Percentiles rank a stretch among this genome's conserved stretches.
Evolutionary conservation across 2,888 invertebrate genomes (phyloP).

Genomic region (Microctonus hyperodae): DNA sequence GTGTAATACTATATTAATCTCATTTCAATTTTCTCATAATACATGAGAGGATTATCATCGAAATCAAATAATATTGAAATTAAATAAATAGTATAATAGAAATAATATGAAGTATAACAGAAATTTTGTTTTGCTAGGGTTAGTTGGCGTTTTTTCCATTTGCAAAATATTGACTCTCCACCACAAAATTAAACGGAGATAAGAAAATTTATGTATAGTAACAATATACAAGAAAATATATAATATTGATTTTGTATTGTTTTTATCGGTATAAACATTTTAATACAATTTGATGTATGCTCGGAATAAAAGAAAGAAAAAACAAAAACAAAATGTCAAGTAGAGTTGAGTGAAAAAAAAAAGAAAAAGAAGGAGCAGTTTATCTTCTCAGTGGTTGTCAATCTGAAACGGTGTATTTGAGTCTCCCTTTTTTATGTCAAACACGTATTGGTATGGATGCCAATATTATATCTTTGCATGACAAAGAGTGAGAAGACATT

Average conservation of each 20-base stretch:
- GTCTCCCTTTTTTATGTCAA: background rate
- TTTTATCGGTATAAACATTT: too few relatives aligned
- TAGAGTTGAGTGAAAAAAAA: too few relatives aligned
- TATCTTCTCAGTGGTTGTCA: constrained; percentile 19
- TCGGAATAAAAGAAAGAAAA: background rate
- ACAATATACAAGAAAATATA: background rate
- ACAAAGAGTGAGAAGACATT: background rate
- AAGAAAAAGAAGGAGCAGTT: background rate
- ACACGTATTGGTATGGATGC: background rate
- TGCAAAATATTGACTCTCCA: constrained; percentile 2
- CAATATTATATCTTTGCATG: background rate
- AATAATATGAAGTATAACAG: too few relatives aligned
- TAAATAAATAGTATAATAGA: background rate
- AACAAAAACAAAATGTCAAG: too few relatives aligned
- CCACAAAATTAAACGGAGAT: background rate
- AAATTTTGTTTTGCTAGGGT: too few relatives aligned
- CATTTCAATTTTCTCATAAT: too few relatives aligned
- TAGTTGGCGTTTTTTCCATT: background rate
- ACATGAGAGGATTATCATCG: too few relatives aligned
- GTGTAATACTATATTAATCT: too few relatives aligned
- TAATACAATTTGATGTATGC: background rate
- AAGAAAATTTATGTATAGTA: background rate
- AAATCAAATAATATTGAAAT: too few relatives aligned
- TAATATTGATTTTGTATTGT: background rate
- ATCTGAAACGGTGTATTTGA: background rate